phyloP scores from a whole-genome alignment of 2,113 vertebrate genomes.

The Synodontis membranacea region DNA sequence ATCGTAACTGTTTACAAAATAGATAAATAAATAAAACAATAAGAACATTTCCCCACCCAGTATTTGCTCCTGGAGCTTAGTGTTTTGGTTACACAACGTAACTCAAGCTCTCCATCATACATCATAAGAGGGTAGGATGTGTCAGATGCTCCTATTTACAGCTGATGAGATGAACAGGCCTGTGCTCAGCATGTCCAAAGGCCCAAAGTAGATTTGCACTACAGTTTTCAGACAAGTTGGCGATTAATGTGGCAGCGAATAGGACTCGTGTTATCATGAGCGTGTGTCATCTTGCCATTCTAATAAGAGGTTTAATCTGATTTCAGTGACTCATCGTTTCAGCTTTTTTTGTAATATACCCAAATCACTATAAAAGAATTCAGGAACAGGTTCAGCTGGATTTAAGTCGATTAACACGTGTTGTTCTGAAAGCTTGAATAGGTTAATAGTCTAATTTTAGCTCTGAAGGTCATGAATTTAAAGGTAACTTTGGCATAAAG shows the following conservation, averaged over 20 bases:
- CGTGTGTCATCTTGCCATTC: not conserved
- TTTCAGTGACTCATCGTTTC: not conserved
- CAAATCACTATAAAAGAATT: not conserved
- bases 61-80: not conserved
- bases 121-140: conserved; percentile 31
- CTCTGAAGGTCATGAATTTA: not conserved
- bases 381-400: not conserved
- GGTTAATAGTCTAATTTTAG: not conserved
- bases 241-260: not conserved
- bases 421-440: not conserved
- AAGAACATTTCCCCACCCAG: not conserved
- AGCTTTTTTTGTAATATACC: not conserved
- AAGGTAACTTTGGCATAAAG: not conserved
- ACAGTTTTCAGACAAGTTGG: not conserved
- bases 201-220: conserved; percentile 25
- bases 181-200: conserved; percentile 21
- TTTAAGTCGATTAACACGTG: not conserved
- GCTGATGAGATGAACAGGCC: conserved; percentile 36
- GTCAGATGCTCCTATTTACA: conserved; percentile 46
- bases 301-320: not conserved
- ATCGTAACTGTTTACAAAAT: too few species aligned
- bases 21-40: too few species aligned
- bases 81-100: conserved; percentile 25
- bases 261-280: not conserved
- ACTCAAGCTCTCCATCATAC: conserved; percentile 45